phyloP scores from a whole-genome alignment of 2,888 invertebrate genomes.

The Agrotis exclamationis region DNA sequence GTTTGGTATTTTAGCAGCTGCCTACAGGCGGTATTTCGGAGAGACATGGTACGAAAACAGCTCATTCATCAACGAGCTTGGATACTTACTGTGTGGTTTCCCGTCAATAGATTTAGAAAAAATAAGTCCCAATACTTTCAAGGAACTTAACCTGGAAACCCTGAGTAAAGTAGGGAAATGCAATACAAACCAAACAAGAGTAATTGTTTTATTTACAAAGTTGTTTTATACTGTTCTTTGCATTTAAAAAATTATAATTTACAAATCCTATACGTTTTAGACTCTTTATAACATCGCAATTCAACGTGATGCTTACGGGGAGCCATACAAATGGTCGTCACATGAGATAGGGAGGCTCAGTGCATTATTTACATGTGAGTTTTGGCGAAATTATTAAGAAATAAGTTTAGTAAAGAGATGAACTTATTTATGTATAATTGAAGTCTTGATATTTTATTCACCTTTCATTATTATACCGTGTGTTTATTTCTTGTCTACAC shows the following conservation, averaged over 20 bases:
- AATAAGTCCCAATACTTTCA: slow-evolving; percentile 80
- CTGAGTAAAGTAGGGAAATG: slow-evolving; percentile 79
- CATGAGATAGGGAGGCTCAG: slow-evolving; percentile 81
- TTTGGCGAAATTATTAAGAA: neutral
- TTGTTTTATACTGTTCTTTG: neutral
- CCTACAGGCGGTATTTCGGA: slow-evolving; percentile 84
- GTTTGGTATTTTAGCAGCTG: slow-evolving; percentile 83
- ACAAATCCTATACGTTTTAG: slow-evolving; percentile 69
- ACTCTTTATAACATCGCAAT: slow-evolving; percentile 82
- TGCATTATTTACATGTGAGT: slow-evolving; percentile 80
- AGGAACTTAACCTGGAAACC: slow-evolving; percentile 76
- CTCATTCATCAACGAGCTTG: slow-evolving; percentile 81
- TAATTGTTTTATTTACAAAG: slow-evolving; percentile 50
- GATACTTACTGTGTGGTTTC: slow-evolving; percentile 86
- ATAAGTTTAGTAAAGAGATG: no score
- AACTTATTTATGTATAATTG: slow-evolving; percentile 1
- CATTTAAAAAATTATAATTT: neutral
- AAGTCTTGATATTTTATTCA: neutral
- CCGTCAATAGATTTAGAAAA: slow-evolving; percentile 77
- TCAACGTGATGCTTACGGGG: slow-evolving; percentile 81
- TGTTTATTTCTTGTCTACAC: no score
- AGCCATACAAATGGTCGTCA: slow-evolving; percentile 85
- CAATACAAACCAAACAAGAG: slow-evolving; percentile 79
- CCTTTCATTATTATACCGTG: no score
- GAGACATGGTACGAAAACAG: slow-evolving; percentile 79